Evolutionary conservation across 2,888 invertebrate species (phyloP).

Genomic region (Hymenopus coronatus): DNA sequence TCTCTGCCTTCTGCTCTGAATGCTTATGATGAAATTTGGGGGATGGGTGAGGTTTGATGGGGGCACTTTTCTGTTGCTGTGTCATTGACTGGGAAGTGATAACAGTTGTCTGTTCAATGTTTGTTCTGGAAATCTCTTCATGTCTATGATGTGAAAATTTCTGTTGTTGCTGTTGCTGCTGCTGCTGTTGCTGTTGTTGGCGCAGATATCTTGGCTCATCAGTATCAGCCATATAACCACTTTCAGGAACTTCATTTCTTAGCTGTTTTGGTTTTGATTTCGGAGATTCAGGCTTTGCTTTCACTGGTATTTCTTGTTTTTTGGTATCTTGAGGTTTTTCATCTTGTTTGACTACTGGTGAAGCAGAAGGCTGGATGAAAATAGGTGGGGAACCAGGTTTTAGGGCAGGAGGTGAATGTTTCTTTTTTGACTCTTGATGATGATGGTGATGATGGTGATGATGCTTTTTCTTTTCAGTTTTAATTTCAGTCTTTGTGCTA

Average conservation of each 20-base stretch:
- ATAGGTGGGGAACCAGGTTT: conserved; percentile 49
- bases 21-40: conserved; percentile 27
- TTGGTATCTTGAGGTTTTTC: conserved; percentile 32
- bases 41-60: conserved; percentile 24
- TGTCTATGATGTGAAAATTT: conserved; percentile 40
- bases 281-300: conserved; percentile 51
- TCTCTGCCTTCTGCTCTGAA: conserved; percentile 29
- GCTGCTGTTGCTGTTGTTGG: conserved; percentile 37
- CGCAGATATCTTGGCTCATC: conserved; percentile 55
- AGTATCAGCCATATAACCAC: conserved; percentile 69
- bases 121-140: conserved; percentile 41
- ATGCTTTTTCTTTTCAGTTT: conserved; percentile 37
- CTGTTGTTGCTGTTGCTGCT: conserved; percentile 39
- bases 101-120: conserved; percentile 36
- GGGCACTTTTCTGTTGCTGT: conserved; percentile 26
- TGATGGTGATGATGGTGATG: conserved; percentile 15
- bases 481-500: conserved; percentile 18
- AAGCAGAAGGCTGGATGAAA: conserved; percentile 42
- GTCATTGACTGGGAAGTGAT: conserved; percentile 26
- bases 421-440: conserved; percentile 28
- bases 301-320: conserved; percentile 32
- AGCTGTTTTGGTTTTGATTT: conserved; percentile 51
- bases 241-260: conserved; percentile 48
- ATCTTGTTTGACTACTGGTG: conserved; percentile 3
- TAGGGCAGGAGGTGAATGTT: conserved; percentile 43